Conservation (phyloP, 2,888 invertebrate species). For the Lucinisca nassula region DNA sequence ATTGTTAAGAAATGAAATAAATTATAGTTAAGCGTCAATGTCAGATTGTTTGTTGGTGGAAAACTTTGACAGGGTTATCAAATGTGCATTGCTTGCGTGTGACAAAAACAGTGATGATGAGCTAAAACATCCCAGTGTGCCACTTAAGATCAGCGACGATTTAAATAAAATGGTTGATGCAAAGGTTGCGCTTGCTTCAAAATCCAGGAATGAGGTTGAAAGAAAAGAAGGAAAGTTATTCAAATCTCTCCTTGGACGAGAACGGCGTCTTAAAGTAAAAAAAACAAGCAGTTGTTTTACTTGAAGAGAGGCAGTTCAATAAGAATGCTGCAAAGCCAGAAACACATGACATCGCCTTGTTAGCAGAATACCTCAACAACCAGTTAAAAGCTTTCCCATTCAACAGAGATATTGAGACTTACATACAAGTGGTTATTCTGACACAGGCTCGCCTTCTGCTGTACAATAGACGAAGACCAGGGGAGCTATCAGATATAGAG, state of each 20-base stretch:
- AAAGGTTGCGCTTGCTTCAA: conserved; percentile 14
- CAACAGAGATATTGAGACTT: too few species aligned
- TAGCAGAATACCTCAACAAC: conserved; percentile 34
- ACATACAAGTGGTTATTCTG: too few species aligned
- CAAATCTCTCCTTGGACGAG: neutral
- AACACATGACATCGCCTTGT: conserved; percentile 35
- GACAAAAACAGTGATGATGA: conserved; percentile 18
- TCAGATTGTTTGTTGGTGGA: conserved; percentile 9
- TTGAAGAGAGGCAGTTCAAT: conserved; percentile 36
- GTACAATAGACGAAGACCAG: too few species aligned
- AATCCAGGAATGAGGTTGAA: neutral
- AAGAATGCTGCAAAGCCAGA: conserved; percentile 10
- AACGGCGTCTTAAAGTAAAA: conserved; percentile 40
- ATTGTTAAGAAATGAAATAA: conserved; percentile 18
- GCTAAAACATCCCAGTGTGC: conserved; percentile 27
- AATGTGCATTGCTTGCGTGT: conserved; percentile 27
- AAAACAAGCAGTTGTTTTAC: neutral
- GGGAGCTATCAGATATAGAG: too few species aligned
- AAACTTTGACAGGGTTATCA: conserved; percentile 21
- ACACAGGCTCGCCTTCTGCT: too few species aligned
- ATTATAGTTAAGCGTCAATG: neutral
- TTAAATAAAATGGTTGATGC: conserved; percentile 21
- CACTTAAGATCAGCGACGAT: conserved; percentile 29
- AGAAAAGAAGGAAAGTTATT: conserved; percentile 11
- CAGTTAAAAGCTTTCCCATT: too few species aligned